A percentile compares a stretch with the other conserved stretches of the same genome.
These are phyloP conservation scores for Heptranchias perlo DNA, from an alignment of 2,113 vertebrate species.

Conservation along the genomic window DNA sequence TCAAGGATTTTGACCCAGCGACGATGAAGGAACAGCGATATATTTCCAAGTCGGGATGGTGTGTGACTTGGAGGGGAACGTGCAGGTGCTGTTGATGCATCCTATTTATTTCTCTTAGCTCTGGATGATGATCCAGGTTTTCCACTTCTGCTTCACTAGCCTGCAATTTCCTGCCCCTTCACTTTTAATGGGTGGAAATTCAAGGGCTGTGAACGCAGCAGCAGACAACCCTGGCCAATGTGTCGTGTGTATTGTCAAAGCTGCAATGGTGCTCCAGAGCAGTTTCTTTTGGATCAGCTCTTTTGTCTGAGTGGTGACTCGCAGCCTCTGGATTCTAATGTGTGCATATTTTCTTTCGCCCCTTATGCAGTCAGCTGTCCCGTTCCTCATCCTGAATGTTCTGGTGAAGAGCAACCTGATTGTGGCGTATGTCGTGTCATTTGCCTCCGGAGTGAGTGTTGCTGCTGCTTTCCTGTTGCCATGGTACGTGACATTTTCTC, in stretches of 20 bases:
- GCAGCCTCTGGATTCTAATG: background rate
- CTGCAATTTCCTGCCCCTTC: background rate
- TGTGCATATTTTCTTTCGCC: slow-evolving; percentile 1
- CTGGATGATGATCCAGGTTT: background rate
- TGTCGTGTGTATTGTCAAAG: background rate
- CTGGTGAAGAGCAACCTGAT: slow-evolving; percentile 64
- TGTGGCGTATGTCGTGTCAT: slow-evolving; percentile 70
- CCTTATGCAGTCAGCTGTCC: slow-evolving; percentile 70
- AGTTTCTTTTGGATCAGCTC: background rate
- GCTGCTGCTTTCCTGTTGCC: slow-evolving; percentile 82
- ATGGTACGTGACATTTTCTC: slow-evolving; percentile 62
- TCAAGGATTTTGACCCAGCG: too few relatives aligned
- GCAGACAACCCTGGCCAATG: background rate
- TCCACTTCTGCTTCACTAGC: background rate
- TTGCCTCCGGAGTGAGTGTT: slow-evolving; percentile 78
- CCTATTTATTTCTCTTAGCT: background rate
- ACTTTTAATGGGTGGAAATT: background rate
- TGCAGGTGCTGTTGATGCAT: too few relatives aligned
- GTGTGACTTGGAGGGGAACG: too few relatives aligned
- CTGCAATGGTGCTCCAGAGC: background rate
- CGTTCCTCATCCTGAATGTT: slow-evolving; percentile 77
- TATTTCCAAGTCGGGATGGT: too few relatives aligned
- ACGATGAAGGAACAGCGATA: too few relatives aligned
- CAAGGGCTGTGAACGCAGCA: background rate
- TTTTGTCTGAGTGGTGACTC: background rate